Base-by-base conservation (phyloP, 92 coral and sea anemone species). In the Blastomussa wellsi region DNA sequence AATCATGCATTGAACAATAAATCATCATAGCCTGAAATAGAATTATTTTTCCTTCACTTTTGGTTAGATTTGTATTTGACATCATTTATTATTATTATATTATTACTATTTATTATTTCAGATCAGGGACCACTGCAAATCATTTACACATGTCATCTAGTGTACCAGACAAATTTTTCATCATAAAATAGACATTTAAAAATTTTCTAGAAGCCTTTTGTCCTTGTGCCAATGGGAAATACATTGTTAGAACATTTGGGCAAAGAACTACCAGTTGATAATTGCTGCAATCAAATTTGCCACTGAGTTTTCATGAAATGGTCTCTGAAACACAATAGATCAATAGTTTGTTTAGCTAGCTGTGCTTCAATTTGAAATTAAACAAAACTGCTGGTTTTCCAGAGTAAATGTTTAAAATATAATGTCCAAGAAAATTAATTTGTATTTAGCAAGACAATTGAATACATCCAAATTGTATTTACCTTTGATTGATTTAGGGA, bases 211-310 rank as follows among this genome's bases (percentile, higher is more conserved):
- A 35, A 32, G 69, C 5, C 52, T 71, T 52, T 82, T 82, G 86
- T 52, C 11, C 19, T 29, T 14, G 2, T 52, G 3, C 74, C 71
- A 16, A 48, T 26, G 51, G 79, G 78, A 24, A 73, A 38, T 59
- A 10, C 35, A 82, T 55, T 53, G 78, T 53, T 32, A 14, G 35
- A 31, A 70, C 52, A 32, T 22, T n/a, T 22, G 9, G 16, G 68
- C 29, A 47, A 69, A 70, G 76, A 72, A 72, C 22, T 14, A 12
- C 48, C 7, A 38, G 69, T 71, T n/a, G 5, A 53, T 82, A 82
- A 70, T 82, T 82, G 69, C 86, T n/a, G 69, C 86, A 72, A 70
- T 70, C 68, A 71, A 82, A 82, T 51, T 83, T 74, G 36, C 36
- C 35, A 1, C 48, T 42, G 87, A 38, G 74, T 42, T 83, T 47